Percentiles rank a stretch among this genome's conserved stretches.
Evolutionary conservation across 2,888 invertebrate genomes (phyloP).

Genomic region (Willowsia nigromaculata): DNA sequence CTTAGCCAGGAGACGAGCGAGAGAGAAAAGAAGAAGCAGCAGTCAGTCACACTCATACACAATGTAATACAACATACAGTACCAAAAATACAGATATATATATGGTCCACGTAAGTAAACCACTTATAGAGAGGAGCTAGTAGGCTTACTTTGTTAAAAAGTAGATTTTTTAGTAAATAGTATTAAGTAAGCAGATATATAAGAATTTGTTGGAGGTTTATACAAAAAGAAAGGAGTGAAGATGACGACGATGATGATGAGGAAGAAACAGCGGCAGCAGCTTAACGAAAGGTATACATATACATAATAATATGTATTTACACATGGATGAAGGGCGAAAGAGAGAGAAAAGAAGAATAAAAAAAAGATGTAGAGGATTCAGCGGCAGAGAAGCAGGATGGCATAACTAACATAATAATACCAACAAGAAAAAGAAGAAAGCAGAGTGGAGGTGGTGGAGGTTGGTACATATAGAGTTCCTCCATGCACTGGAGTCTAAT

Average conservation of each 20-base stretch:
- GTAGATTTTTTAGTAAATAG: constrained; percentile 24
- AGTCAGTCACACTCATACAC: constrained; percentile 69
- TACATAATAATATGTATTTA: neutral
- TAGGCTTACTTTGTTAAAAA: constrained; percentile 7
- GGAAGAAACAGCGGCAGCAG: constrained; percentile 3
- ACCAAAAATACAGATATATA: neutral
- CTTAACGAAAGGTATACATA: constrained; percentile 11
- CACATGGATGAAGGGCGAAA: constrained; percentile 4
- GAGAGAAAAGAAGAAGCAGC: constrained; percentile 54
- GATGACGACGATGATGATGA: neutral
- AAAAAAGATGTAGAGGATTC: constrained; percentile 67
- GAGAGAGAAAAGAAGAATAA: constrained; percentile 47
- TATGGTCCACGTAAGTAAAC: neutral
- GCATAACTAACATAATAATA: constrained; percentile 69
- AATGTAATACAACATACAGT: constrained; percentile 44
- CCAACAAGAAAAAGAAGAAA: constrained; percentile 58
- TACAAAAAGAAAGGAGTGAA: neutral
- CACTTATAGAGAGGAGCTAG: neutral
- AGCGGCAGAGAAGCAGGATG: neutral
- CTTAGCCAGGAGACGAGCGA: constrained; percentile 57
- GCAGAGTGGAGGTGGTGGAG: neutral
- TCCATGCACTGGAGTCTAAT: neutral
- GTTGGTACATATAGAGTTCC: constrained; percentile 1
- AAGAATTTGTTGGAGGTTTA: neutral
- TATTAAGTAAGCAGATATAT: neutral